Conservation (phyloP, 37 sponge, comb jelly and placozoan species). For the Spongilla lacustris region DNA sequence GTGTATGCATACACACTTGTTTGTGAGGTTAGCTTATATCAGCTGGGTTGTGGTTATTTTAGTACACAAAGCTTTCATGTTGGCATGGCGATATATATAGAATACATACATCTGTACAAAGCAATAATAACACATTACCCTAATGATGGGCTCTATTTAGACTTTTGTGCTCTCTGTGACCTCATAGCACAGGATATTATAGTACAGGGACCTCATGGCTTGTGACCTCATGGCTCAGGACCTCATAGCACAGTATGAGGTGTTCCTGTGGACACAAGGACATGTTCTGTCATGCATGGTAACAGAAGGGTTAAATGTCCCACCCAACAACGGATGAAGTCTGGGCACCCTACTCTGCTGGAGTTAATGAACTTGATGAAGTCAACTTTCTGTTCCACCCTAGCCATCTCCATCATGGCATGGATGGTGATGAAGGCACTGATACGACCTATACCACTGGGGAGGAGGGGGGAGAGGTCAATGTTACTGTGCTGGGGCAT, state of each 20-base stretch:
- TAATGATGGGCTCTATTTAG: not conserved
- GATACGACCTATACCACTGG: constrained; percentile 35
- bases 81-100: not conserved
- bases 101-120: not conserved
- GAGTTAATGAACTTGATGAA: not conserved
- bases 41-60: not conserved
- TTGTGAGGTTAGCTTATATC: too few relatives aligned
- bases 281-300: not conserved
- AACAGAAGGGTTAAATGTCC: not conserved
- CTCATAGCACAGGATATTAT: too few relatives aligned
- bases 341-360: not conserved
- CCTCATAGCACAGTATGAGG: not conserved
- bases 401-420: constrained; percentile 2
- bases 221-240: too few relatives aligned
- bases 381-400: not conserved
- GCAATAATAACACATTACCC: not conserved
- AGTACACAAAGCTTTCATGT: too few relatives aligned
- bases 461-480: not conserved
- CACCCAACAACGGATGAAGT: not conserved
- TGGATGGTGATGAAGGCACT: constrained; percentile 20
- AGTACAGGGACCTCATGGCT: too few relatives aligned
- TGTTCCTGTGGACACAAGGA: not conserved
- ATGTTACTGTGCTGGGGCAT: not conserved
- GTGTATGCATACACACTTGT: too few relatives aligned
- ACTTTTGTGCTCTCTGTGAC: not conserved